phyloP scores from a whole-genome alignment of 2,888 invertebrate genomes.

The Leucozona laternaria region DNA sequence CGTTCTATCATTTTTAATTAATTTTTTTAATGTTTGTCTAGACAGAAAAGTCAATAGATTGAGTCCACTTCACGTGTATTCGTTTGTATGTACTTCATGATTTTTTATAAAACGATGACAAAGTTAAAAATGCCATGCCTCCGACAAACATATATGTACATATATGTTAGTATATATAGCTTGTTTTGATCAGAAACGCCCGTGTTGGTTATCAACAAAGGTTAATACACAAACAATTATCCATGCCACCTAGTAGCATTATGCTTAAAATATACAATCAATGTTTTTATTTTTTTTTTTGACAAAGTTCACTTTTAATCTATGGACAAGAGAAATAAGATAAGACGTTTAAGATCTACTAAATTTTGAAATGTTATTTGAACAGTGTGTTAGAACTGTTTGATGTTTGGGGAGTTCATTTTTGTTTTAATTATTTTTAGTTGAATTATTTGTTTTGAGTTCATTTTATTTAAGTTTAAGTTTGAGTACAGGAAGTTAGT shows the following conservation, averaged over 20 bases:
- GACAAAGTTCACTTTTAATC: conserved; percentile 19
- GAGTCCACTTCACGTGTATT: background rate
- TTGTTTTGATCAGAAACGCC: background rate
- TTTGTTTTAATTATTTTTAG: too few relatives aligned
- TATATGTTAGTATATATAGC: background rate
- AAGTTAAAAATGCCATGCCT: background rate
- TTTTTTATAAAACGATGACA: background rate
- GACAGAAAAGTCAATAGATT: conserved; percentile 32
- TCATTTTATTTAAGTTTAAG: too few relatives aligned
- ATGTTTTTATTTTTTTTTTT: background rate
- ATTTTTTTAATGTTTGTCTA: conserved; percentile 6
- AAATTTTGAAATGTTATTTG: background rate
- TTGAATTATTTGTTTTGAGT: too few relatives aligned
- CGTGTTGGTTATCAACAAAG: background rate
- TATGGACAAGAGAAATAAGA: background rate
- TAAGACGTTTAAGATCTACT: background rate
- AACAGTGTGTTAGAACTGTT: too few relatives aligned
- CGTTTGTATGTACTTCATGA: background rate
- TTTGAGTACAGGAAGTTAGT: too few relatives aligned
- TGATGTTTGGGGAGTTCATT: too few relatives aligned
- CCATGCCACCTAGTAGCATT: background rate
- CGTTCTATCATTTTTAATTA: background rate
- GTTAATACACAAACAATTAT: background rate
- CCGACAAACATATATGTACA: background rate
- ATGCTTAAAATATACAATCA: background rate